Base-by-base conservation (phyloP, 2,888 invertebrate species). In the Theodoxus fluviatilis region DNA sequence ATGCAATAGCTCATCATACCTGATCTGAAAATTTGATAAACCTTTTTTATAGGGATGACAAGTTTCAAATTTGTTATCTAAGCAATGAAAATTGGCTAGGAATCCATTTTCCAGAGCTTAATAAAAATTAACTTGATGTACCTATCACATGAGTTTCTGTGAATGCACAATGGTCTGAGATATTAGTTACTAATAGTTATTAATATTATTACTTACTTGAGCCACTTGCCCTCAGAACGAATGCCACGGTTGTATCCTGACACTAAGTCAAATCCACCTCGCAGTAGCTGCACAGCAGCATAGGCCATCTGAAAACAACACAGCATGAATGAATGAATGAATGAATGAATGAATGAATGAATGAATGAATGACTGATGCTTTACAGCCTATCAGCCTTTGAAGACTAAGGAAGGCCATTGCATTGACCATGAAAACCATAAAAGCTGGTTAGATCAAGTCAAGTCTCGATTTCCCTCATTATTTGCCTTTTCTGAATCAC, bases 171-270 rank as follows among this genome's bases (percentile, higher is more conserved):
- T 15, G 28, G 28, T 33, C 43, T 38, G 15, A 15, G 7, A 59
- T 18, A 35, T 25, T 38, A 49, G 52, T n/a, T 35, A 63, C 25
- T 33, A 28, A 3, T 61, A 31, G 35, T 25, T 52, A 3, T 31
- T 40, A 40, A 49, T 47, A 59, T 40, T 65, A 61, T 55, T 12
- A 77, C 81, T 77, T 75, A 84, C 84, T 79, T 80, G 3, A 84
- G 65, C 84, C 84, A 84, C 73, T 80, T 83, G 9, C 71, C 70
- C 68, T 83, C 84, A 67, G 74, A 81, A 69, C 82, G 75, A 35
- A 80, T 69, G 22, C 83, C 84, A 67, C 76, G 74, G 40, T 75
- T 79, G 71, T 84, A 86, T 15, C 84, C 81, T n/a, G 85, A 84
- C 2, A 83, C 78, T 12, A 82, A 22, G 65, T 86, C 86, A 75